Conservation (phyloP, 2,797 vertebrate genomes). For the Natrix natrix region DNA sequence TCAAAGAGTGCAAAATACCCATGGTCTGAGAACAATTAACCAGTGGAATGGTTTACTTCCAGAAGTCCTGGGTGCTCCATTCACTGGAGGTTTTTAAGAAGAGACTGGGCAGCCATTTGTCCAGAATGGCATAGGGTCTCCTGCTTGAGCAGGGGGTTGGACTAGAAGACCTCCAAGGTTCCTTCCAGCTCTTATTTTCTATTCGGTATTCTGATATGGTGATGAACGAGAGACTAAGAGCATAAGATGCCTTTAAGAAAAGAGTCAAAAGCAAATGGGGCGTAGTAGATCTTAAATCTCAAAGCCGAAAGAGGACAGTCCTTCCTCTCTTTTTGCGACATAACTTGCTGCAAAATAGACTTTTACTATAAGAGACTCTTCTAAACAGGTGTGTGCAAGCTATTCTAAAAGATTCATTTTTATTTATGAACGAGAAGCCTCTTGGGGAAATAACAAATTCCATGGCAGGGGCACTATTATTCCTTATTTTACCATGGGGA, state of each 20-base stretch:
- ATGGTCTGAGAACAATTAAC: background rate
- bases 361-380: background rate
- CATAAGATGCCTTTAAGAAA: background rate
- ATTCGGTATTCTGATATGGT: background rate
- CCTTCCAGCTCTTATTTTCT: background rate
- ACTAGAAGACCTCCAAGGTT: background rate
- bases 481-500: background rate
- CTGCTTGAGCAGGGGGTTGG: background rate
- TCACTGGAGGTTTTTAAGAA: background rate
- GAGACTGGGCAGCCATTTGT: background rate
- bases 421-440: background rate
- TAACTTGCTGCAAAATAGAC: background rate
- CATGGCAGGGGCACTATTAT: background rate
- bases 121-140: background rate
- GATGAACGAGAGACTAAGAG: background rate
- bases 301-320: background rate
- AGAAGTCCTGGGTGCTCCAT: background rate
- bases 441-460: background rate
- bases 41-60: background rate
- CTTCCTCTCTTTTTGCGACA: background rate
- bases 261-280: background rate
- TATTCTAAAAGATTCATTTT: background rate
- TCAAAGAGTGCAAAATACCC: background rate
- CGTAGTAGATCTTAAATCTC: too few relatives aligned
- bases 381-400: background rate